Base-by-base conservation (phyloP, 2,888 invertebrate species). In the Eledona agricola region DNA sequence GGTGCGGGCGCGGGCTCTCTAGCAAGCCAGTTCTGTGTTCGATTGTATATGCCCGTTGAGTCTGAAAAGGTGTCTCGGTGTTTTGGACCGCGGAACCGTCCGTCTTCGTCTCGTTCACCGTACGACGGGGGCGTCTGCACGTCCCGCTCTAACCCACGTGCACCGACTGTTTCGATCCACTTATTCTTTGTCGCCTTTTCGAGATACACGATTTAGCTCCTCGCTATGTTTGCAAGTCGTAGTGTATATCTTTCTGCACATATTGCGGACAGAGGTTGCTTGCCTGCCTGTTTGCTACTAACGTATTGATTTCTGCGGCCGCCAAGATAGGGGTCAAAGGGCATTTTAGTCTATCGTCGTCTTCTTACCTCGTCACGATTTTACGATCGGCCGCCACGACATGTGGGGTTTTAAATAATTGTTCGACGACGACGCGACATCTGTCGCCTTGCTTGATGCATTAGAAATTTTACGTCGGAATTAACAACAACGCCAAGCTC, bases 251-350 rank as follows among this genome's bases (percentile, higher is more conserved):
- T 25, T 64, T 49, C 55, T 56, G 59, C 60, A 59, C 60, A 64
- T 62, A 65, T 67, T 66, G 64, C 67, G 65, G 67, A 63, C 61
- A 62, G 63, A 63, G 61, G 59, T 61, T 66, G 68, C 68, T 67
- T 60, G 67, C n/a, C n/a, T n/a, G n/a, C n/a, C n/a, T n/a, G n/a
- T n/a, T n/a, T n/a, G n/a, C n/a, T n/a, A 19, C 65, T 67, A 67
- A 69, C 63, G 71, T 75, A 75, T 75, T 74, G 75, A 75, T 75
- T 74, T 73, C 71, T 70, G 66, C 60, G 72, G 68, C 70, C 72
- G 72, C 72, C 67, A 72, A 73, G 71, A 74, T 72, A 69, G 72
- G 73, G 75, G 74, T 73, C 74, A 74, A 70, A 73, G 73, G 72
- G 72, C 72, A 73, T 65, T 68, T 65, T 57, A 57, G 58, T 63